These are phyloP conservation scores for Sebastes oblongus DNA, from an alignment of 2,797 vertebrate species.

Conservation along the genomic window DNA sequence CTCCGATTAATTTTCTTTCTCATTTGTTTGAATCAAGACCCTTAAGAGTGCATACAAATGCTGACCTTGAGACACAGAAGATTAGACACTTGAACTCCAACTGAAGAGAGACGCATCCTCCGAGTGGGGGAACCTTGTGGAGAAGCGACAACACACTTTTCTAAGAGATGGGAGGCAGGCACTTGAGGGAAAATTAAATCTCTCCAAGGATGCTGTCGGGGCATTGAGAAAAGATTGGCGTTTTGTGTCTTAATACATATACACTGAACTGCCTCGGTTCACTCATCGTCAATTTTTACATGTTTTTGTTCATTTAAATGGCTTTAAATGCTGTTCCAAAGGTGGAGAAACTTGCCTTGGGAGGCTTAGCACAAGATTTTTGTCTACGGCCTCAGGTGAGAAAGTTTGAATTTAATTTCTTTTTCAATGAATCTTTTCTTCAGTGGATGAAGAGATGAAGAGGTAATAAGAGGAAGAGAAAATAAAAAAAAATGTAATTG, in stretches of 20 bases:
- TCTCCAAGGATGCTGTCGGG: slow-evolving; percentile 71
- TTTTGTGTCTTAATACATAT: slow-evolving; percentile 64
- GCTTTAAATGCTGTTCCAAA: slow-evolving; percentile 29
- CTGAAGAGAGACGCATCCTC: slow-evolving; percentile 66
- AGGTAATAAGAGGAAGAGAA: background rate
- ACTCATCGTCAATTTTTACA: background rate
- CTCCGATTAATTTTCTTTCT: slow-evolving; percentile 68
- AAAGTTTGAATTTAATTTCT: slow-evolving; percentile 37
- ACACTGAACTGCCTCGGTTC: slow-evolving; percentile 27
- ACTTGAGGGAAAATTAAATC: slow-evolving; percentile 80
- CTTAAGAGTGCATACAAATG: slow-evolving; percentile 61
- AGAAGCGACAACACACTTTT: slow-evolving; percentile 63
- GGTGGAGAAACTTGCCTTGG: slow-evolving; percentile 21
- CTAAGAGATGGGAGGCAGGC: slow-evolving; percentile 66
- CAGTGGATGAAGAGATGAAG: slow-evolving; percentile 8
- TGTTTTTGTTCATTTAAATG: slow-evolving; percentile 57
- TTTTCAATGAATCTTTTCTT: background rate
- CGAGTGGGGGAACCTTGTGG: slow-evolving; percentile 70
- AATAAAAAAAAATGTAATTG: slow-evolving; percentile 25
- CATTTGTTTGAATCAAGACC: slow-evolving; percentile 73
- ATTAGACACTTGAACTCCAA: slow-evolving; percentile 73
- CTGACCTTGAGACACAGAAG: slow-evolving; percentile 74
- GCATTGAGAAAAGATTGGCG: slow-evolving; percentile 62
- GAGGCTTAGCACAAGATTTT: slow-evolving; percentile 2
- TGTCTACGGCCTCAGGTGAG: background rate